Base-by-base conservation (phyloP, 1,140 invertebrate species). In the Nautilus pompilius region DNA sequence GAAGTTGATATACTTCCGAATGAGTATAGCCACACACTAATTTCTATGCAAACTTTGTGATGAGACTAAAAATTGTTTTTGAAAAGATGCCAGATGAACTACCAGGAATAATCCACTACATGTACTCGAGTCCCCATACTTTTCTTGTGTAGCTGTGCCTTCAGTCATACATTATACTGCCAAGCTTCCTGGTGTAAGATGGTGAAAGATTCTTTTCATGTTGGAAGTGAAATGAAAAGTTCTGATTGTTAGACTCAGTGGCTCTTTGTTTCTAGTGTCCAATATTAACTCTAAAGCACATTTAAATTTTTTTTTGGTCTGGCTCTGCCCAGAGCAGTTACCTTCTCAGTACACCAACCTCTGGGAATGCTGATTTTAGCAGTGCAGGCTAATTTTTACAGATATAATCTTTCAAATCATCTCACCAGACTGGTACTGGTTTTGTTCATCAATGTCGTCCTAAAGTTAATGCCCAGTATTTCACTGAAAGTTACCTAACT, bases 371-470 rank as follows among this genome's bases (percentile, higher is more conserved):
- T 70, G 41, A 74, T 67, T 17, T 61, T 5, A 80, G 57, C 15
- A 68, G 36, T 0, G 71, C 69, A 13, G 62, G 62, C 8, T 71
- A 48, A 10, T 49, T 30, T 55, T 66, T 26, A 74, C 56, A 32
- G 64, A 28, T 8, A 82, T 66, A n/a, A 69, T 46, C 13, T 80
- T 80, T 8, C 72, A 45, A 6, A 82, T 55, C 13, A 77, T 68
- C 69, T 82, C 80, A 4, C 80, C 80, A 10, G 80, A 80, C 62
- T 77, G 77, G 51, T 81, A 82, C 68, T 81, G 80, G 56, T 82
- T 81, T 56, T 82, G 79, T 62, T 81, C 80, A 58, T 82, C 80
- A 10, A 82, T 82, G 58, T 82, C 80, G 80, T 67, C 80, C 77
- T 10, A 82, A 67, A 13, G 62, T 51, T 15, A 82, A 75, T 2